A percentile compares a stretch with the other conserved stretches of the same genome.
Conservation (phyloP, 2,888 invertebrate genomes). For the Patella ulyssiponensis region DNA sequence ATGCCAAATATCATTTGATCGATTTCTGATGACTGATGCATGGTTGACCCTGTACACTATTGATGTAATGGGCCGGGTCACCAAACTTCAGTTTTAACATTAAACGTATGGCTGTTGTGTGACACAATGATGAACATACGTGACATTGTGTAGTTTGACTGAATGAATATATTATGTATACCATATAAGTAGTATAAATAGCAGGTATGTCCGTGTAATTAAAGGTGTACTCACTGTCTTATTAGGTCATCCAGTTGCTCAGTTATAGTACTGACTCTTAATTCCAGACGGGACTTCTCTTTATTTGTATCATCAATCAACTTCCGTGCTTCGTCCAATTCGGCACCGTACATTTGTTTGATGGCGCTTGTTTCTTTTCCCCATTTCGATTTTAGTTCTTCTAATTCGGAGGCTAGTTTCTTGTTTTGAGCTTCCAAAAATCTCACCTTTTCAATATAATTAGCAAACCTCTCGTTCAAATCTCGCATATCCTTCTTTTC, state of each 20-base stretch:
- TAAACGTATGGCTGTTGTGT: too few relatives aligned
- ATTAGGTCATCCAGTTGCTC: constrained; percentile 71
- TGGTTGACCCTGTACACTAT: too few relatives aligned
- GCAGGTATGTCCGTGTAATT: too few relatives aligned
- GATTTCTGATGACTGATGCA: too few relatives aligned
- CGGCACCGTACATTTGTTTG: constrained; percentile 73
- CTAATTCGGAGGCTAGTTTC: constrained; percentile 69
- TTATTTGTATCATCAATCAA: constrained; percentile 74
- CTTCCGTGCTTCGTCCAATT: constrained; percentile 73
- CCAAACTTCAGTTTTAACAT: too few relatives aligned
- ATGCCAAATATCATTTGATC: too few relatives aligned
- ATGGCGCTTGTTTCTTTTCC: constrained; percentile 69
- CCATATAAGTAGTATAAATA: too few relatives aligned
- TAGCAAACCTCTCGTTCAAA: constrained; percentile 75
- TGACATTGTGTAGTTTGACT: too few relatives aligned
- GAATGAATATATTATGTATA: too few relatives aligned
- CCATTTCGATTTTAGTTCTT: constrained; percentile 68
- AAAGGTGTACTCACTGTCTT: constrained; percentile 57
- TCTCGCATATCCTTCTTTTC: constrained; percentile 76
- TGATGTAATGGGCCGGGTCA: too few relatives aligned
- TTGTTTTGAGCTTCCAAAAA: constrained; percentile 73
- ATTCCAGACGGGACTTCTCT: constrained; percentile 74
- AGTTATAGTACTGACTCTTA: constrained; percentile 71
- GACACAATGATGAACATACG: too few relatives aligned
- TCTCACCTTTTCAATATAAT: constrained; percentile 74